Base-by-base conservation (phyloP, 1,140 invertebrate genomes). In the Philopotamus ludificatus region DNA sequence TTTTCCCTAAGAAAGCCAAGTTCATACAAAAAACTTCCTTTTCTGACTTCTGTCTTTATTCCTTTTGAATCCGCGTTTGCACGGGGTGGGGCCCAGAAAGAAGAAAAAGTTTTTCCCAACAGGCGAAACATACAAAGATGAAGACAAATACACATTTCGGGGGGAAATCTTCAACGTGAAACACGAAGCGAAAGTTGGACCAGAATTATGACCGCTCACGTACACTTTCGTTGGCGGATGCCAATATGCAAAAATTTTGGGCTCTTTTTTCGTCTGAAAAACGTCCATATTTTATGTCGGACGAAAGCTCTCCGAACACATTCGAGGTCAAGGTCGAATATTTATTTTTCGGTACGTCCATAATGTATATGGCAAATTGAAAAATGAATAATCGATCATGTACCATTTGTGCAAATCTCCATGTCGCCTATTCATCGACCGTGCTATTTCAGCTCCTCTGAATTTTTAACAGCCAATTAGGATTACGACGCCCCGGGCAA, bases 11-110 rank as follows among this genome's bases (percentile, higher is more conserved):
- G 18, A 55, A 55, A 34, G 20, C 26, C 51, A 25, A 55, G 51
- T 55, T 55, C 51, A 55, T 55, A 55, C 23, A 34, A 55, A 55
- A 55, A 55, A 55, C 25, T 55, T 34, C 25, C 47, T 50, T 18
- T 3, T 50, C 53, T 50, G 53, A 55, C 53, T 55, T 55, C 20
- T 50, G 34, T 23, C 54, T 42, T 57, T 18, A 22, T 57, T 57
- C 23, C 54, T 42, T 57, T 57, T 57, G 54, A 57, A 42, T 57
- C 54, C 23, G 41, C 54, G 22, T 57, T 42, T 57, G 34, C 3
- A 57, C n/a, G n/a, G n/a, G n/a, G n/a, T n/a, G n/a, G n/a, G n/a
- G n/a, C n/a, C n/a, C n/a, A n/a, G n/a, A 21, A 42, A 20, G 22
- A 53, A 22, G 23, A 22, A 22, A 50, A 50, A 50, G 12, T 20